Base-by-base conservation (phyloP, 53 echinoderm and acorn worm species). In the Pentamera pediparva region DNA sequence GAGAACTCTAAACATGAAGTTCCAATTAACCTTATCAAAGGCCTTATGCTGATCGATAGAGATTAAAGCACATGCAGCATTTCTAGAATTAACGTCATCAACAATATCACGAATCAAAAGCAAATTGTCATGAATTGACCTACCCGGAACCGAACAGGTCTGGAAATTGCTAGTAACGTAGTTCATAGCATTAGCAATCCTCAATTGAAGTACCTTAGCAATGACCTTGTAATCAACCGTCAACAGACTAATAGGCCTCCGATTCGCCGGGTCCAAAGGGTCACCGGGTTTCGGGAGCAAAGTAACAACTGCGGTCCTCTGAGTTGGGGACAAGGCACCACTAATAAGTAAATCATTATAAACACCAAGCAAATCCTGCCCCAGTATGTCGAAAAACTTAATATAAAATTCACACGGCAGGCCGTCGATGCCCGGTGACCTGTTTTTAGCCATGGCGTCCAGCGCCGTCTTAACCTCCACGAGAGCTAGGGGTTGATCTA, bases 281-380 rank as follows among this genome's bases (percentile, higher is more conserved):
- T 85, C 82, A 4, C 85, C 82, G 22, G 45, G 54, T 56, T 89
- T 89, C 6, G 89, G 85, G 2, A 89, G 56, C 3, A 89, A 63
- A n/a, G 70, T 78, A 38, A 89, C 75, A 19, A 89, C 81, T 17
- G 76, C 84, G 6, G 72, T 70, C 6, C 63, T 52, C 39, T 75
- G 79, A 5, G 82, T 48, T 4, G 49, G 1, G 0, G 81, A 40
- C 0, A 84, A 40, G 7, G 35, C 29, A 4, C 51, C 32, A 4
- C 9, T 53, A 20, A 6, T 1, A 49, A 84, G 60, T 34, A 72
- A 35, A 0, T 45, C 55, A 25, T 81, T 49, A 77, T 75, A 76
- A 10, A 85, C 58, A 10, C 12, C 12, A 2, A 83, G n/a, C 3
- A 84, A 36, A 56, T 80, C 88, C 3, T 43, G 20, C 13, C 58